These are phyloP conservation scores for Dermolepida albohirtum DNA, from an alignment of 2,888 invertebrate genomes.

Conservation along the genomic window DNA sequence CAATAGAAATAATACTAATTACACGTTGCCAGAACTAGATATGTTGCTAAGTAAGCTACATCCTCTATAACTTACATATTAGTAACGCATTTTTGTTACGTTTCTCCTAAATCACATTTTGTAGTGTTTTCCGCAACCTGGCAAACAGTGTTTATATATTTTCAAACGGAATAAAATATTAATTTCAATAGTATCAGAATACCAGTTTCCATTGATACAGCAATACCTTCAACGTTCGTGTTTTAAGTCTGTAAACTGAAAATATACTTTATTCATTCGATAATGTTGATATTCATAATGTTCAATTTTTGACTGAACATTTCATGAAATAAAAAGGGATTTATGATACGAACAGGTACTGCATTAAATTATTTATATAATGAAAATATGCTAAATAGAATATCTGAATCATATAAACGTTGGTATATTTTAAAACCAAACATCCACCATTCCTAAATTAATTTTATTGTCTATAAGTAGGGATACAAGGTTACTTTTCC, in stretches of 20 bases:
- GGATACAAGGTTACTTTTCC: too few species aligned
- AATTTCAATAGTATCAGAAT: background rate
- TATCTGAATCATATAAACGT: too few species aligned
- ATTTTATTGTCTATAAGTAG: too few species aligned
- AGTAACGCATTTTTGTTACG: constrained; percentile 1
- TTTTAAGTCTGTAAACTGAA: background rate
- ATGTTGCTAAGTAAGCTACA: constrained; percentile 29
- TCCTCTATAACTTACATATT: background rate
- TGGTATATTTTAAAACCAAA: too few species aligned
- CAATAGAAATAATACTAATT: constrained; percentile 1
- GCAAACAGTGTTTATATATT: background rate
- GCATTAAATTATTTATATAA: too few species aligned
- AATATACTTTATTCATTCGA: background rate
- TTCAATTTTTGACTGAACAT: background rate
- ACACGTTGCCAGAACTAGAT: constrained; percentile 27
- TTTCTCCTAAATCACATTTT: constrained; percentile 1
- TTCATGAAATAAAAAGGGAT: too few species aligned
- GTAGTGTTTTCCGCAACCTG: constrained; percentile 5
- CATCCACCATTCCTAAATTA: too few species aligned
- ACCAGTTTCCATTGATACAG: background rate
- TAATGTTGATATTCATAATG: too few species aligned
- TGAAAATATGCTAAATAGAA: too few species aligned
- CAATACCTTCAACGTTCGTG: background rate
- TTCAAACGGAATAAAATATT: too few species aligned
- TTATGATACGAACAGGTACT: too few species aligned